Evolutionary conservation across 2,888 invertebrate genomes (phyloP).

Genomic region (Loripinus fragilis): DNA sequence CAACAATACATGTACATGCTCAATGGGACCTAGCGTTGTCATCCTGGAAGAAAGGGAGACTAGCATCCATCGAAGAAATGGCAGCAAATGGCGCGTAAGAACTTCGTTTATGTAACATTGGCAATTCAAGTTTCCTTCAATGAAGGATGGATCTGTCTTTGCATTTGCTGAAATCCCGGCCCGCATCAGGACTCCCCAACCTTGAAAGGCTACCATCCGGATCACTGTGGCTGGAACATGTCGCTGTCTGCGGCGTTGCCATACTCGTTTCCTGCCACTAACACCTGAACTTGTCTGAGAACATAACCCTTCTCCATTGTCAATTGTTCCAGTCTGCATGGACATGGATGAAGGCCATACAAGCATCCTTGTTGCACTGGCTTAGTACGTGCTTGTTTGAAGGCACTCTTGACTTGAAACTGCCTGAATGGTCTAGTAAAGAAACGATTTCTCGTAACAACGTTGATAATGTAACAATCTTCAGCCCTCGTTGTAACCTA

Average conservation of each 20-base stretch:
- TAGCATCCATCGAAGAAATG: background rate
- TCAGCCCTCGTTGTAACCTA: background rate
- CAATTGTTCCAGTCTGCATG: background rate
- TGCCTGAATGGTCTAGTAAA: background rate
- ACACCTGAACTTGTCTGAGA: conserved; percentile 19
- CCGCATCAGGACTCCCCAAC: conserved; percentile 2
- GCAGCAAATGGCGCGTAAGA: background rate
- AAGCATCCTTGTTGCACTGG: background rate
- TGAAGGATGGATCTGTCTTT: conserved; percentile 3
- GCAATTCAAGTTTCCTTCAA: conserved; percentile 16
- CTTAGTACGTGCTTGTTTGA: background rate
- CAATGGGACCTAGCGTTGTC: conserved; percentile 2
- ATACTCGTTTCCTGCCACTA: background rate
- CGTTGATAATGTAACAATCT: background rate
- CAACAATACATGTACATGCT: background rate
- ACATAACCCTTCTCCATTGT: conserved; percentile 10
- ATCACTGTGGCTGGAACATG: background rate
- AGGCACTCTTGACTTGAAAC: conserved; percentile 6
- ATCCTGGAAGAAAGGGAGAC: background rate
- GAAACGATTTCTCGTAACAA: conserved; percentile 4
- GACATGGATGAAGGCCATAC: background rate
- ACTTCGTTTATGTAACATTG: conserved; percentile 23
- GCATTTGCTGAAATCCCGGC: background rate
- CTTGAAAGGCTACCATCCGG: background rate
- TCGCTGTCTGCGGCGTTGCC: background rate